Percentiles rank a stretch among this genome's conserved stretches.
phyloP scores from a whole-genome alignment of 1,140 invertebrate species.

The Bombus turneri region DNA sequence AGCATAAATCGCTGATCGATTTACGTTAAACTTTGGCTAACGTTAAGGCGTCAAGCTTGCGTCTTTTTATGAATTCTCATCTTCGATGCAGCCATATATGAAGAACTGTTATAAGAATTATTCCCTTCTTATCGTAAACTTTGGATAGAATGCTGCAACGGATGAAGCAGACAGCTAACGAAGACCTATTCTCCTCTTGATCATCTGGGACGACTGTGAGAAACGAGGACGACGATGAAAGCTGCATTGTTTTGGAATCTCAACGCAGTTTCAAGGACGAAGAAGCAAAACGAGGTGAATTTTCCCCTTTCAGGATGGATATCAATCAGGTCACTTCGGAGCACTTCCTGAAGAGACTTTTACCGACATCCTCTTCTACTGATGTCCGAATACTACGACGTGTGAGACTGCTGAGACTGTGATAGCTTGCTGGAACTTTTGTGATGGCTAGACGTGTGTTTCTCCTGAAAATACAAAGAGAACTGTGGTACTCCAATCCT shows the following conservation, averaged over 20 bases:
- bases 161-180: not conserved
- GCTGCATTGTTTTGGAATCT: not conserved
- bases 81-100: not conserved
- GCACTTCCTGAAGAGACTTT: constrained; percentile 10
- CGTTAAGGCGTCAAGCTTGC: constrained; percentile 37
- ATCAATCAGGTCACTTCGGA: constrained; percentile 9
- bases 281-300: constrained; percentile 11
- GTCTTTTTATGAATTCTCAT: constrained; percentile 10
- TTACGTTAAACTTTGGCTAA: constrained; percentile 60
- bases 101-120: not conserved
- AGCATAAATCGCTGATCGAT: constrained; percentile 30
- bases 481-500: constrained; percentile 39
- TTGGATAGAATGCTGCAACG: not conserved
- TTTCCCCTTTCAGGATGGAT: constrained; percentile 8
- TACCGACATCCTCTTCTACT: constrained; percentile 41
- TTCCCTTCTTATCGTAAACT: not conserved
- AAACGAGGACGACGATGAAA: constrained; percentile 28
- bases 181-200: constrained; percentile 2
- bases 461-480: constrained; percentile 74
- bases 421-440: constrained; percentile 73
- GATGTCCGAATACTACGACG: constrained; percentile 69
- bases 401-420: constrained; percentile 70
- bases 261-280: not conserved
- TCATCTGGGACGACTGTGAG: not conserved
- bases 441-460: constrained; percentile 73